Evolutionary conservation across 2,888 invertebrate species (phyloP).

Genomic region (Acrobeloides nanus): DNA sequence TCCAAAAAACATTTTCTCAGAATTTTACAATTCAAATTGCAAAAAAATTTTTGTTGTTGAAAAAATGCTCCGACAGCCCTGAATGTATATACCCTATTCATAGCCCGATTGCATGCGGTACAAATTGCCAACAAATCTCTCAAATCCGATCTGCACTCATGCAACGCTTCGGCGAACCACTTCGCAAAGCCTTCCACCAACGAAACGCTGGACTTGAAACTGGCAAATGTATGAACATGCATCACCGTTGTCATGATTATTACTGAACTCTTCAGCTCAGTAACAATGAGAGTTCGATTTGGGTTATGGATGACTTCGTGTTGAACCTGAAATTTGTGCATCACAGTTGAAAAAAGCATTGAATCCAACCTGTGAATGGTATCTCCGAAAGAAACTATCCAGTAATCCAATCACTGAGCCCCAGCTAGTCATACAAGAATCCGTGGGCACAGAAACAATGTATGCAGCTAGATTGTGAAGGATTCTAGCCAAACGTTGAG

Average conservation of each 20-base stretch:
- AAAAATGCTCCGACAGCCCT: no score
- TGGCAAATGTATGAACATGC: slow-evolving; percentile 73
- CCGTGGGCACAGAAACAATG: slow-evolving; percentile 71
- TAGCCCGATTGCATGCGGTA: slow-evolving; percentile 79
- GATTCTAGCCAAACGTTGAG: slow-evolving; percentile 70
- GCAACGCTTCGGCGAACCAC: slow-evolving; percentile 82
- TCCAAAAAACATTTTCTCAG: no score
- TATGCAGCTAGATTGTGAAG: slow-evolving; percentile 86
- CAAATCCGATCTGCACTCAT: slow-evolving; percentile 72
- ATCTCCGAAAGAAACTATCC: slow-evolving; percentile 72
- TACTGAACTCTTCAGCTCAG: slow-evolving; percentile 56
- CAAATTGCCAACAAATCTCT: slow-evolving; percentile 73
- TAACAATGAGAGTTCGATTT: slow-evolving; percentile 7
- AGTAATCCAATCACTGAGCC: slow-evolving; percentile 73
- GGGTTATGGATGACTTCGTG: slow-evolving; percentile 14
- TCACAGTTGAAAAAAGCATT: no score
- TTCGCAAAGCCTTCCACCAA: slow-evolving; percentile 95
- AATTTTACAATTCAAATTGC: no score
- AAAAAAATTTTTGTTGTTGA: no score
- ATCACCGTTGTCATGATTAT: slow-evolving; percentile 61
- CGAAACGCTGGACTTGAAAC: slow-evolving; percentile 76
- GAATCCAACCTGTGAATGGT: slow-evolving; percentile 39
- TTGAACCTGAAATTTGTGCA: no score
- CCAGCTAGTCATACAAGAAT: slow-evolving; percentile 72
- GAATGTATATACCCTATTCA: slow-evolving; percentile 60